A percentile compares a stretch with the other conserved stretches of the same genome.
These are phyloP conservation scores for Antennarius striatus DNA, from an alignment of 2,113 vertebrate species.

Conservation along the genomic window DNA sequence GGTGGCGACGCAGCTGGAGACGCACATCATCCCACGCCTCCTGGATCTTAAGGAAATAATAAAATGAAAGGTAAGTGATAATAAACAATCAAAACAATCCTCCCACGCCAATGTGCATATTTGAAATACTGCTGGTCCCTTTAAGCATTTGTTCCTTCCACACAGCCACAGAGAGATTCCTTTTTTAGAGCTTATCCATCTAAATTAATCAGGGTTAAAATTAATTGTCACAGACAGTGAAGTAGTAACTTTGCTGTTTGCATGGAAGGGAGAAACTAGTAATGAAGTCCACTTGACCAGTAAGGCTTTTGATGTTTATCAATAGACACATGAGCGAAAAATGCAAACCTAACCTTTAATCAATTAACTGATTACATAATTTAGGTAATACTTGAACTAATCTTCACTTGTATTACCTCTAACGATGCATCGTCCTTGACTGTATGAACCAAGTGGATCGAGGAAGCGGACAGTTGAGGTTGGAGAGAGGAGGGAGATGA, in stretches of 20 bases:
- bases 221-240: too few relatives aligned
- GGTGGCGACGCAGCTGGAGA: constrained; percentile 85
- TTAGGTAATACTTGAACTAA: too few relatives aligned
- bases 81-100: constrained; percentile 1
- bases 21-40: constrained; percentile 89
- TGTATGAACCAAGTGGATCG: constrained; percentile 80
- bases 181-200: too few relatives aligned
- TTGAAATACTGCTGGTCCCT: not conserved
- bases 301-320: too few relatives aligned
- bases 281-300: too few relatives aligned
- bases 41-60: constrained; percentile 67
- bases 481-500: constrained; percentile 73
- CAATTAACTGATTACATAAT: too few relatives aligned
- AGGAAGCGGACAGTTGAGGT: constrained; percentile 68
- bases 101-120: too few relatives aligned
- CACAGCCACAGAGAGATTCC: not conserved
- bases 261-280: too few relatives aligned
- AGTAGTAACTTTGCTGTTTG: too few relatives aligned
- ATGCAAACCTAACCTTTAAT: too few relatives aligned
- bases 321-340: too few relatives aligned
- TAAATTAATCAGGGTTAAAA: too few relatives aligned
- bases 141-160: not conserved
- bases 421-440: constrained; percentile 83
- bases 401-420: constrained; percentile 62
- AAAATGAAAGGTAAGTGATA: not conserved